Conservation (phyloP, 2,888 invertebrate species). For the Alloplasta piceator region DNA sequence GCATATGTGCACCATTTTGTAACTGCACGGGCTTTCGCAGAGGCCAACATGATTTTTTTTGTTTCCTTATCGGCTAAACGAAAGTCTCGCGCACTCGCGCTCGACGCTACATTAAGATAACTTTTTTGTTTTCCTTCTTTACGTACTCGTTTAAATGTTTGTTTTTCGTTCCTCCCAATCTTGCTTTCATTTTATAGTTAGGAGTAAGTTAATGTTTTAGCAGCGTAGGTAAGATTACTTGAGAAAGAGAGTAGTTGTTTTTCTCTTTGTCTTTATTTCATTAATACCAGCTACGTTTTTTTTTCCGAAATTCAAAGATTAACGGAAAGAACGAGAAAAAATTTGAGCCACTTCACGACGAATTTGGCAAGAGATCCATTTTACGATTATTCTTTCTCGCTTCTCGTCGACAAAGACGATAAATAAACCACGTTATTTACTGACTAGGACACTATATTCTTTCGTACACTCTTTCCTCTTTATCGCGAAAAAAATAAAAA, state of each 20-base stretch:
- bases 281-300: slow-evolving; percentile 42
- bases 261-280: slow-evolving; percentile 33
- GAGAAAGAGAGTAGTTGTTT: slow-evolving; percentile 73
- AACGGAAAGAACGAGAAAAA: slow-evolving; percentile 43
- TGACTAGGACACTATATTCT: slow-evolving; percentile 79
- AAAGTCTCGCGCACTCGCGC: slow-evolving; percentile 57
- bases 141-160: slow-evolving; percentile 49
- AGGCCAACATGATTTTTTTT: slow-evolving; percentile 35
- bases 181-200: slow-evolving; percentile 55
- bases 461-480: slow-evolving; percentile 44
- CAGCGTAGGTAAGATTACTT: slow-evolving; percentile 73
- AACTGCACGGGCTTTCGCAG: slow-evolving; percentile 17
- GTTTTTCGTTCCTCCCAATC: slow-evolving; percentile 39
- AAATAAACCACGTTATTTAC: slow-evolving; percentile 71
- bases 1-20: slow-evolving; percentile 34
- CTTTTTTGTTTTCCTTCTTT: background rate
- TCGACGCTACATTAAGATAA: slow-evolving; percentile 58
- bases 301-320: slow-evolving; percentile 28
- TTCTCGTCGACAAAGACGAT: slow-evolving; percentile 62
- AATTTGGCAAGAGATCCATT: slow-evolving; percentile 79
- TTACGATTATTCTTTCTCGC: slow-evolving; percentile 54
- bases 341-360: slow-evolving; percentile 73
- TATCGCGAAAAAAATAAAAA: slow-evolving; percentile 22
- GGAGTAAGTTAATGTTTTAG: slow-evolving; percentile 69
- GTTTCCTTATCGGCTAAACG: slow-evolving; percentile 56